Evolutionary conservation across 2,888 invertebrate species (phyloP), one percentile per base, ranked within the genome.

Genomic region (Troides helena): DNA sequence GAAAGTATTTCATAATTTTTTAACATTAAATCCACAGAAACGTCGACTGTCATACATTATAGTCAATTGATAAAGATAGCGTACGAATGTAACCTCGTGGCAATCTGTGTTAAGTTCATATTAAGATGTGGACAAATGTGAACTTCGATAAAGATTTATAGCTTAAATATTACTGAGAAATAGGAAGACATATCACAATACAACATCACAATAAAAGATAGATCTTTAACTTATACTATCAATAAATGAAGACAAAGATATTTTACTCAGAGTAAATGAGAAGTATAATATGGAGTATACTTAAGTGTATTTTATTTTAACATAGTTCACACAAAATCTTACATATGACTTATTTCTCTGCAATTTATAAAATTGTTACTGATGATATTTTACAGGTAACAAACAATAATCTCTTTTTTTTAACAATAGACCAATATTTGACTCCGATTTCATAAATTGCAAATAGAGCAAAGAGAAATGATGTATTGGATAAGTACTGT

Each of bases 241-340:
- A 53, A 66, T 66, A 66, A 60, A 66, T 66, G 46, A 60, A 60
- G 50, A 60, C 12, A 50, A 60, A 66, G 25, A 59, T 66, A 66
- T 66, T 53, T 7, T 30, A 50, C 46, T 46, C 30, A 60, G 50
- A 46, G 36, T n/a, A 53, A 66, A 66, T 66, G 21, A 67, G 39
- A 61, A 67, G 53, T 66, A 59, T 14, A 61, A 23, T 36, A 67
- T 58, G 2, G 4, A 23, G 57, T 23, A 14, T 12, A n/a, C n/a
- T 8, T 10, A 12, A 23, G 1, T 67, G 59, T 61, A 53, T 61
- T 10, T 60, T 60, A 59, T 53, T 60, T 23, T 50, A n/a, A 36
- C 53, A 21, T 12, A 36, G 56, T 21, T 65, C 64, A 17, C 25
- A 60, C 14, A 60, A 30, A 30, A 25, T 5, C 18, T 53, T 53